These are phyloP conservation scores for Cremastinae sp. DNA, from an alignment of 2,888 invertebrate genomes.

Conservation along the genomic window DNA sequence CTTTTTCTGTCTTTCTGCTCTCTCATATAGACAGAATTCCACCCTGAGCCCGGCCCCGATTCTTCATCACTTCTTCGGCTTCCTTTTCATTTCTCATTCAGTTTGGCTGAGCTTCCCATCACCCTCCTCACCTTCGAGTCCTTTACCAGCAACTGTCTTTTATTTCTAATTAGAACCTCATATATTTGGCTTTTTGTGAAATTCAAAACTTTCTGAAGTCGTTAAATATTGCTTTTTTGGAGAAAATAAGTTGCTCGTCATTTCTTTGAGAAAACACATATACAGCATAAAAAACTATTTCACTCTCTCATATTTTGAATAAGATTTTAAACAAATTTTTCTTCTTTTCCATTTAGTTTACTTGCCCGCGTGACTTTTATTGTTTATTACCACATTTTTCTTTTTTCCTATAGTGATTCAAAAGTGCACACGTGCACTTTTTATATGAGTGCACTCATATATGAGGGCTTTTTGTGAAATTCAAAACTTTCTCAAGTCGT, in stretches of 20 bases:
- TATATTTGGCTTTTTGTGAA: conserved; percentile 50
- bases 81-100: conserved; percentile 24
- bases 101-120: conserved; percentile 12
- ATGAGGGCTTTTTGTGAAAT: conserved; percentile 51
- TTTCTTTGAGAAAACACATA: conserved; percentile 21
- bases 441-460: too few relatives aligned
- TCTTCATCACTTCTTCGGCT: conserved; percentile 36
- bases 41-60: conserved; percentile 35
- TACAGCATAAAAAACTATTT: conserved; percentile 6
- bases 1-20: neutral
- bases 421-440: too few relatives aligned
- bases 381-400: too few relatives aligned
- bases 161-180: conserved; percentile 69
- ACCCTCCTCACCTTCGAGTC: conserved; percentile 21
- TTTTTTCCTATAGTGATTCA: too few relatives aligned
- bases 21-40: neutral
- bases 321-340: conserved; percentile 34
- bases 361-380: too few relatives aligned
- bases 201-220: conserved; percentile 51
- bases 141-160: conserved; percentile 43
- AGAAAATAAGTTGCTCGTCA: conserved; percentile 15
- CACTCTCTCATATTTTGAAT: too few relatives aligned
- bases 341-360: conserved; percentile 24
- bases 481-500: conserved; percentile 51
- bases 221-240: conserved; percentile 45